Conservation (phyloP, 2,797 vertebrate species). For the Hemibagrus guttatus region DNA sequence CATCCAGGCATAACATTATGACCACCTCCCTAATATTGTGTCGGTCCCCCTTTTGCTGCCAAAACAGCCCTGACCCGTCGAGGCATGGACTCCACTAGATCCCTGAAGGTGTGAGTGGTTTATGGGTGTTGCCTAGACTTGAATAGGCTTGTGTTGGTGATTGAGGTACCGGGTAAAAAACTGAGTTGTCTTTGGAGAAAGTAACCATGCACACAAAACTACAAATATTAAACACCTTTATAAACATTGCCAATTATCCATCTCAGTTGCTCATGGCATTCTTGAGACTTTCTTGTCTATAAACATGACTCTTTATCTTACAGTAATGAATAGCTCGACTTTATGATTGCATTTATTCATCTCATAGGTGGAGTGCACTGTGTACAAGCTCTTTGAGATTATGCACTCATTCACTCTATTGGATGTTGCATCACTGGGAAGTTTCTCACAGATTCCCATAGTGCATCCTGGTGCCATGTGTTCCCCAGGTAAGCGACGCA, state of each 20-base stretch:
- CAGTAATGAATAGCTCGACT: not conserved
- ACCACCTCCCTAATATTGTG: too few relatives aligned
- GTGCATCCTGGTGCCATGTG: too few relatives aligned
- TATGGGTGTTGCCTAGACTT: not conserved
- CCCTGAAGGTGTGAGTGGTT: too few relatives aligned
- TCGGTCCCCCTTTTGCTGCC: too few relatives aligned
- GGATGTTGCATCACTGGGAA: not conserved
- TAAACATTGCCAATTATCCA: not conserved
- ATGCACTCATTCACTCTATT: not conserved
- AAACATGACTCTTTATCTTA: not conserved
- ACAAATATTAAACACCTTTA: not conserved
- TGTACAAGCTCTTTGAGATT: not conserved
- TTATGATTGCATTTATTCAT: not conserved
- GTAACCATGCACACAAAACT: not conserved
- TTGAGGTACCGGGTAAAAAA: not conserved
- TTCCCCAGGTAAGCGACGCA: too few relatives aligned
- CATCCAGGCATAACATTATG: too few relatives aligned
- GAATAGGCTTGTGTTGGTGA: not conserved
- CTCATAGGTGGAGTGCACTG: not conserved
- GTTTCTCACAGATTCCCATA: conserved; percentile 25
- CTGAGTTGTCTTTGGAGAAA: not conserved
- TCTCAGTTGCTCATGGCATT: not conserved
- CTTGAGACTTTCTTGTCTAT: not conserved
- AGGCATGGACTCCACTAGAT: too few relatives aligned
- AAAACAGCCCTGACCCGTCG: too few relatives aligned